Conservation (phyloP, 1,140 invertebrate genomes). For the Musca vetustissima region DNA sequence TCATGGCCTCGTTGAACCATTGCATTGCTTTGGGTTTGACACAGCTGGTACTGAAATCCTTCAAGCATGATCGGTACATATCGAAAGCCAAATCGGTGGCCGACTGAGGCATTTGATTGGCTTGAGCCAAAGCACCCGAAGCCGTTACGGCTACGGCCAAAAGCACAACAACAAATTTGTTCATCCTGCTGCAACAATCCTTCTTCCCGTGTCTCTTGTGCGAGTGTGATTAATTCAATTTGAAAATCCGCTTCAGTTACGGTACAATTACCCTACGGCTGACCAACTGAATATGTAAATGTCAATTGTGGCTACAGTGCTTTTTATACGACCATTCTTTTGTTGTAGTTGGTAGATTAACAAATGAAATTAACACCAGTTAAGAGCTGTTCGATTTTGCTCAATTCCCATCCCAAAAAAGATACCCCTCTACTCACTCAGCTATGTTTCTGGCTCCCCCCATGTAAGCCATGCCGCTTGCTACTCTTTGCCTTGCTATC, state of each 20-base stretch:
- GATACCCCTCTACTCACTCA: no score
- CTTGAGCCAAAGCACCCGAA: not conserved
- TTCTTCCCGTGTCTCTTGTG: not conserved
- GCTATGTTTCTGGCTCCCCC: no score
- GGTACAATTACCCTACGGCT: constrained; percentile 37
- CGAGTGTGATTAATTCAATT: not conserved
- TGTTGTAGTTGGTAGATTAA: constrained; percentile 18
- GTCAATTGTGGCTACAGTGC: constrained; percentile 37
- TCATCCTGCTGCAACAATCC: constrained; percentile 22
- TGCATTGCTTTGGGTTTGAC: constrained; percentile 74
- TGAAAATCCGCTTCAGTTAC: constrained; percentile 5
- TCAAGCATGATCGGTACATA: constrained; percentile 66
- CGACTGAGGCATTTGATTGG: constrained; percentile 44
- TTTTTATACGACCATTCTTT: constrained; percentile 54
- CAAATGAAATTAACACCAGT: no score
- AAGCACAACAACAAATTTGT: constrained; percentile 18
- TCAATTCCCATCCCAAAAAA: no score
- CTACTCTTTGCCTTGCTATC: no score
- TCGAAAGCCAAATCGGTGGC: constrained; percentile 63
- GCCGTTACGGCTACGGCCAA: constrained; percentile 27
- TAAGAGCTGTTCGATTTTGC: no score
- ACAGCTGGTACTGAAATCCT: constrained; percentile 67
- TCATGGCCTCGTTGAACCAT: constrained; percentile 68
- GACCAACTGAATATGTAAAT: constrained; percentile 54
- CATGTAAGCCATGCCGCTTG: no score